Evolutionary conservation across 2,113 vertebrate genomes (phyloP), one percentile per base, ranked within the genome.

Genomic region (Pagrus major): DNA sequence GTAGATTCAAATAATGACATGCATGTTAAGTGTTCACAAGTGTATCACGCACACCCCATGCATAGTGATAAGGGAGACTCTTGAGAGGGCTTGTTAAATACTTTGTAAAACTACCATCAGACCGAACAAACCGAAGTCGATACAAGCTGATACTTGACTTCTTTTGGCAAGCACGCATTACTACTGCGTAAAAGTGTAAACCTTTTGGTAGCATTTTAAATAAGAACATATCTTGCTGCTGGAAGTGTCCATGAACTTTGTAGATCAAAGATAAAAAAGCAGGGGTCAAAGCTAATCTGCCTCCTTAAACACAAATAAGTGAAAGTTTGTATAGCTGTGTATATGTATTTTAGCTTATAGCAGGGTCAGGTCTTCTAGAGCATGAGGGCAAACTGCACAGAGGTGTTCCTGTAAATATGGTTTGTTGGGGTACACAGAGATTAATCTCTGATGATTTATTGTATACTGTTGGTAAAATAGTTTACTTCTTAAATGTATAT

Each of bases 11-110:
- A 60, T 37, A 61, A 70, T 55, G 74, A 56, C 55, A 69, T 10
- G 73, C 75, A 78, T 70, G 80, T 78, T 85, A 84, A 81, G 78
- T 78, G 76, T 39, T 33, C 56, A 18, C 15, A 5, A 21, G 42
- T 25, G 51, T 10, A 42, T 21, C 21, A 11, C 9, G 41, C 67
- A 33, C 3, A n/a, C 46, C 47, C 18, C 56, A 10, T 29, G 29
- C 69, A 59, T 27, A 39, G 41, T 11, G 52, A 75, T 27, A 10
- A 3, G 6, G n/a, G 4, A 27, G 41, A 3, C 3, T 18, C n/a
- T 15, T 4, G 8, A 23, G 27, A 49, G n/a, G 41, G 15, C 51
- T 29, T 20, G 44, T 71, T 66, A 61, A 56, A 58, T 18, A 31
- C n/a, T 9, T 16, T 20, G 31, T 44, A 7, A 56, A 59, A 60